Percentiles rank a stretch among this genome's conserved stretches.
These are phyloP conservation scores for Equus przewalskii DNA, from an alignment of 2,113 vertebrate genomes.

Conservation along the genomic window DNA sequence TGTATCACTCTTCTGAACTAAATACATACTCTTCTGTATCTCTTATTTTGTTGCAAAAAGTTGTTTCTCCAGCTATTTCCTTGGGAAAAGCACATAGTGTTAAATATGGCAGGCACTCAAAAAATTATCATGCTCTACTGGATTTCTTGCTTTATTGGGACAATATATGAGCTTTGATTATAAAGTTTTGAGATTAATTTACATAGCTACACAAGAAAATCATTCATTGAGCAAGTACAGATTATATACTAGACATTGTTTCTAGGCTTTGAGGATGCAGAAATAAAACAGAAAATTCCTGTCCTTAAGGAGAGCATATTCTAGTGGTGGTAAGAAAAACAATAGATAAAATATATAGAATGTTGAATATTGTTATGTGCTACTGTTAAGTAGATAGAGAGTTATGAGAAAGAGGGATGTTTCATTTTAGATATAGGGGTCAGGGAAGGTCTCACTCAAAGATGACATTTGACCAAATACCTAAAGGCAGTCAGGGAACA, in stretches of 20 bases:
- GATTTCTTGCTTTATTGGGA: slow-evolving; percentile 31
- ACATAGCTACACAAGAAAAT: neutral
- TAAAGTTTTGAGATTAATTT: slow-evolving; percentile 18
- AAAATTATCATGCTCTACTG: slow-evolving; percentile 15
- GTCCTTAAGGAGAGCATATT: neutral
- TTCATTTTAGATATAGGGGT: slow-evolving; percentile 31
- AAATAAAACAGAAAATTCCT: neutral
- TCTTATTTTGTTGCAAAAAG: slow-evolving; percentile 48
- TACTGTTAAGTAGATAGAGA: neutral
- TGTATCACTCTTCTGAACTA: neutral
- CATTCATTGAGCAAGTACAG: slow-evolving; percentile 22
- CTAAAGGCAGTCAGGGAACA: neutral
- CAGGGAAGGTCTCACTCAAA: neutral
- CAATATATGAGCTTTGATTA: neutral
- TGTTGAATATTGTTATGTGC: neutral
- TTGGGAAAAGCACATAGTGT: slow-evolving; percentile 2
- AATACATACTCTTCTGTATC: neutral
- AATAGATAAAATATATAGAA: slow-evolving; percentile 18
- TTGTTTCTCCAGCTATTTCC: slow-evolving; percentile 28
- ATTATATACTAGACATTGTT: neutral
- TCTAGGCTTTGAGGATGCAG: neutral
- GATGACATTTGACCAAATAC: neutral
- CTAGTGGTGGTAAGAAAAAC: neutral
- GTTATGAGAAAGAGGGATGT: neutral
- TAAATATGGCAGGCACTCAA: neutral